phyloP scores from a whole-genome alignment of 1,140 invertebrate genomes.

The Stenopsyche tienmushanensis region DNA sequence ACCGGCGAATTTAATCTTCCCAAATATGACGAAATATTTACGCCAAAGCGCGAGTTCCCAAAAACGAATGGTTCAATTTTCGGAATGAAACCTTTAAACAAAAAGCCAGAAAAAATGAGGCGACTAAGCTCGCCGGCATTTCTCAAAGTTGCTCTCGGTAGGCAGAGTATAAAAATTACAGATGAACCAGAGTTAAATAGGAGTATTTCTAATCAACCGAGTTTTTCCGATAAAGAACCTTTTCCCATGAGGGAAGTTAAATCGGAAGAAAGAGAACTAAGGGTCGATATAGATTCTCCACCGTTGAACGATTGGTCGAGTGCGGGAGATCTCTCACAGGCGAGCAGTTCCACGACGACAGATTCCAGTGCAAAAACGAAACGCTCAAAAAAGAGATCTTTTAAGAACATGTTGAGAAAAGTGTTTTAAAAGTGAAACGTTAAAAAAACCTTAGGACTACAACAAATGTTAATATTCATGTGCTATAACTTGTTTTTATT shows the following conservation, averaged over 20 bases:
- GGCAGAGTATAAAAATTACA: conserved; percentile 51
- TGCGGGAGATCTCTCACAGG: conserved; percentile 52
- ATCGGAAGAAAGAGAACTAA: conserved; percentile 49
- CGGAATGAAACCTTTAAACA: conserved; percentile 50
- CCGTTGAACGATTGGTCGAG: conserved; percentile 56
- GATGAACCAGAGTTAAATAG: neutral
- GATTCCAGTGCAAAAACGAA: conserved; percentile 54
- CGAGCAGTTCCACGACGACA: conserved; percentile 48
- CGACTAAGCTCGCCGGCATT: conserved; percentile 65
- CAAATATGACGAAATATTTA: conserved; percentile 27
- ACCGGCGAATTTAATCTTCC: conserved; percentile 34
- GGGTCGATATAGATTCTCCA: conserved; percentile 52
- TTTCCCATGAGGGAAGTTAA: conserved; percentile 45
- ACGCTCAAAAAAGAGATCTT: conserved; percentile 48
- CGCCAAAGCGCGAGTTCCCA: conserved; percentile 47
- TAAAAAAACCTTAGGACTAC: neutral
- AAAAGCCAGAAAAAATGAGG: conserved; percentile 50
- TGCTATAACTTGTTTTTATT: neutral
- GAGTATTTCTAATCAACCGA: conserved; percentile 31
- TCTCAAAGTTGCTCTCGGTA: conserved; percentile 61
- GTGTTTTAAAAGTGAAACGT: conserved; percentile 54
- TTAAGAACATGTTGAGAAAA: conserved; percentile 67
- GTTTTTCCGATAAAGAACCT: conserved; percentile 32
- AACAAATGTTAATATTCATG: neutral
- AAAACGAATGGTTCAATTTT: conserved; percentile 55